These are phyloP conservation scores for Sinocyclocheilus anophthalmus DNA, from an alignment of 2,113 vertebrate species.

Conservation along the genomic window DNA sequence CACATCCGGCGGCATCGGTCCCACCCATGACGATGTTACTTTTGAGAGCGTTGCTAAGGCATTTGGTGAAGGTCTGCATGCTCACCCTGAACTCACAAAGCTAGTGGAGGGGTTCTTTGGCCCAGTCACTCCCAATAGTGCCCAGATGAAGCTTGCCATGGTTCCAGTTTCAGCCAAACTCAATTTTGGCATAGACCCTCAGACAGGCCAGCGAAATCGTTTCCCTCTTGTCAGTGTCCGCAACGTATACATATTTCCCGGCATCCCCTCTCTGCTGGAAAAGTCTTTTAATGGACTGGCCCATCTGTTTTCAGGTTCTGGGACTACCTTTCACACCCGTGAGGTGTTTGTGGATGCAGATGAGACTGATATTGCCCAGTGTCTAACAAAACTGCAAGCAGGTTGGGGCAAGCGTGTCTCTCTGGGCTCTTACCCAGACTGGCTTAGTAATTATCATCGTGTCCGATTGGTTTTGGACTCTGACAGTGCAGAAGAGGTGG, in stretches of 20 bases:
- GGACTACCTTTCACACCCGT: constrained; percentile 79
- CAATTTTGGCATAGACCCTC: constrained; percentile 83
- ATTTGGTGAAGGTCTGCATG: constrained; percentile 80
- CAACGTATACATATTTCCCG: constrained; percentile 93
- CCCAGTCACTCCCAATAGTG: constrained; percentile 61
- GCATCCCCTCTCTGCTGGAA: constrained; percentile 86
- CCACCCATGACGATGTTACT: constrained; percentile 95
- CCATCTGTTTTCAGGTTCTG: constrained; percentile 81
- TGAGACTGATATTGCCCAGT: constrained; percentile 77
- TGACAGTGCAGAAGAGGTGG: constrained; percentile 77
- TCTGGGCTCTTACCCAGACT: constrained; percentile 93
- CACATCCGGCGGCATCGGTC: constrained; percentile 91
- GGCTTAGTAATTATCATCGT: constrained; percentile 90
- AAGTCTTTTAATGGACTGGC: constrained; percentile 80
- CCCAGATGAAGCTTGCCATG: constrained; percentile 84
- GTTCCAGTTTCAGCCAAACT: constrained; percentile 85
- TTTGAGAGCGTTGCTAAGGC: constrained; percentile 89
- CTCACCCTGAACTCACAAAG: constrained; percentile 82
- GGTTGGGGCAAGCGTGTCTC: constrained; percentile 76
- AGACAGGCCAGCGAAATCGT: constrained; percentile 73
- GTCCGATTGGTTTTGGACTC: constrained; percentile 91
- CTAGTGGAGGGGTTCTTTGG: constrained; percentile 80
- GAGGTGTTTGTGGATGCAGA: constrained; percentile 82
- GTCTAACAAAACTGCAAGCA: constrained; percentile 74
- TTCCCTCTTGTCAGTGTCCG: constrained; percentile 90